phyloP scores from a whole-genome alignment of 2,888 invertebrate species.

The Protodeltote pygarga region DNA sequence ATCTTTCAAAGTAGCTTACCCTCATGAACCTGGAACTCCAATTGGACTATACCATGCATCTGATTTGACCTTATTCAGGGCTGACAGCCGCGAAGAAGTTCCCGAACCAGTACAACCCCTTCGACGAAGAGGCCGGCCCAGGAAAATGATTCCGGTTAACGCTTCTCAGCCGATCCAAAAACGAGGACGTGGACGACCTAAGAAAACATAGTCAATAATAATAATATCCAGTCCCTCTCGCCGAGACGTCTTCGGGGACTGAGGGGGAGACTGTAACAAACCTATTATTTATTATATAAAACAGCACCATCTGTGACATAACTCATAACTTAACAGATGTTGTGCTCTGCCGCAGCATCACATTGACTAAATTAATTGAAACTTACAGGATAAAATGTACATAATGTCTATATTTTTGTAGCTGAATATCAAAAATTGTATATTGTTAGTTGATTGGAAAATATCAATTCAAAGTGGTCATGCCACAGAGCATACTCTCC shows the following conservation, averaged over 20 bases:
- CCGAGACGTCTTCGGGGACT: conserved; percentile 2
- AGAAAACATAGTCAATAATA: not conserved
- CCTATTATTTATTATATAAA: too few species aligned
- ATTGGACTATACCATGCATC: not conserved
- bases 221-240: not conserved
- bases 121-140: conserved; percentile 1
- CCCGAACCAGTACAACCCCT: not conserved
- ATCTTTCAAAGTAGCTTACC: conserved; percentile 7
- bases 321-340: too few species aligned
- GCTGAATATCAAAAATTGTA: too few species aligned
- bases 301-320: too few species aligned
- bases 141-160: not conserved
- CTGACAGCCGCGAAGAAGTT: not conserved
- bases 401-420: too few species aligned
- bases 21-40: not conserved
- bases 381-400: too few species aligned
- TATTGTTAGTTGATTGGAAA: too few species aligned
- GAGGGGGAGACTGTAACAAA: conserved; percentile 10
- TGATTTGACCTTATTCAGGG: not conserved
- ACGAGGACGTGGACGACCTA: conserved; percentile 1
- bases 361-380: too few species aligned
- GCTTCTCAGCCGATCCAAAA: not conserved
- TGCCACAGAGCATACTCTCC: too few species aligned
- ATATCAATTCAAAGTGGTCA: too few species aligned
- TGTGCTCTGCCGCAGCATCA: too few species aligned